Evolutionary conservation across 2,113 vertebrate genomes (phyloP).

Genomic region (Colius striatus): DNA sequence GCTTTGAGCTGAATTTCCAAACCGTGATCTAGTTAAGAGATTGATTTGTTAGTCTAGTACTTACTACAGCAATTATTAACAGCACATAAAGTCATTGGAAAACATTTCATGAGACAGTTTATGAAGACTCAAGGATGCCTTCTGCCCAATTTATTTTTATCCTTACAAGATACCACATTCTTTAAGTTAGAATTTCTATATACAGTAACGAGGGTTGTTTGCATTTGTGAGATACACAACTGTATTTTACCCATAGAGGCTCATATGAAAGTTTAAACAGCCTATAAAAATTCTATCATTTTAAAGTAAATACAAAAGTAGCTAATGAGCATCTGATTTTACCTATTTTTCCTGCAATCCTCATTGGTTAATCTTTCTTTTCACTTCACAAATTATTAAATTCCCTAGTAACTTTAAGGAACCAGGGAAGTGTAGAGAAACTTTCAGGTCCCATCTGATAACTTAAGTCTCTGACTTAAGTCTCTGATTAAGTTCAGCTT

Average conservation of each 20-base stretch:
- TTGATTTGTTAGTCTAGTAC: neutral
- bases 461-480: no score
- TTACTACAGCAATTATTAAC: constrained; percentile 10
- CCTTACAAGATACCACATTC: neutral
- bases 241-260: neutral
- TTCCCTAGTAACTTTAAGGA: neutral
- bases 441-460: neutral
- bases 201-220: neutral
- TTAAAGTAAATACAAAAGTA: neutral
- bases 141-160: neutral
- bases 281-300: neutral
- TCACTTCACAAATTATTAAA: neutral
- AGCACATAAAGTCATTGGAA: neutral
- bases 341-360: neutral
- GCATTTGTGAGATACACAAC: neutral
- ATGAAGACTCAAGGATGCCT: neutral
- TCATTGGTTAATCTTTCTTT: neutral
- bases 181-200: neutral
- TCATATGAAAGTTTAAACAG: neutral
- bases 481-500: neutral
- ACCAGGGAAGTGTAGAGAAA: neutral
- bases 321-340: neutral
- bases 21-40: neutral
- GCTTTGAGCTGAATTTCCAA: neutral
- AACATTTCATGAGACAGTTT: neutral